Conservation (phyloP, 2,888 invertebrate species). For the Caradrina clavipalpis region DNA sequence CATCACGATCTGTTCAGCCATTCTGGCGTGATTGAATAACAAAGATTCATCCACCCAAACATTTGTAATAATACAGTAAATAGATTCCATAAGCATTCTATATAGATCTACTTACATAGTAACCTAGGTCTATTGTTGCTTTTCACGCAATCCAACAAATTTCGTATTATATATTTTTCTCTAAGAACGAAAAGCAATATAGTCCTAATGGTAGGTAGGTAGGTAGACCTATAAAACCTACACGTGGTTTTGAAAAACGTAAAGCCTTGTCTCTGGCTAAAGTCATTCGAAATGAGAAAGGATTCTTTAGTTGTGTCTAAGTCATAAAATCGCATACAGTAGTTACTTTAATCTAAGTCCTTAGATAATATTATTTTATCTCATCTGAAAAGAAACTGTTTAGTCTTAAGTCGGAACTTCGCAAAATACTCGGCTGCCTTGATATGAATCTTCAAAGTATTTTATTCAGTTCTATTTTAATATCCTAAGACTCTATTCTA, state of each 20-base stretch:
- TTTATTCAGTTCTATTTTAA: background rate
- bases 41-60: too few relatives aligned
- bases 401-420: background rate
- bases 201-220: too few relatives aligned
- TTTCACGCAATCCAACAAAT: constrained; percentile 14
- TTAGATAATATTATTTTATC: too few relatives aligned
- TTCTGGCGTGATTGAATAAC: too few relatives aligned
- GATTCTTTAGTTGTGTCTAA: too few relatives aligned
- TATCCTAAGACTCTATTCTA: background rate
- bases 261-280: constrained; percentile 16
- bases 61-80: constrained; percentile 3
- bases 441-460: background rate
- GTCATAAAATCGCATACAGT: too few relatives aligned
- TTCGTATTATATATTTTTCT: constrained; percentile 27
- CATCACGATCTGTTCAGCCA: too few relatives aligned
- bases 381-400: too few relatives aligned
- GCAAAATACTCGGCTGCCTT: too few relatives aligned
- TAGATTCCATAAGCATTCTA: constrained; percentile 9
- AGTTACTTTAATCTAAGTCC: too few relatives aligned
- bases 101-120: constrained; percentile 1
- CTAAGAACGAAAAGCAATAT: background rate
- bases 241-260: constrained; percentile 24
- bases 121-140: background rate
- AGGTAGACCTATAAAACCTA: background rate
- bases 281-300: constrained; percentile 16